Percentiles rank a stretch among this genome's conserved stretches.
phyloP scores from a whole-genome alignment of 2,888 invertebrate species.

The Lingula anatina region DNA sequence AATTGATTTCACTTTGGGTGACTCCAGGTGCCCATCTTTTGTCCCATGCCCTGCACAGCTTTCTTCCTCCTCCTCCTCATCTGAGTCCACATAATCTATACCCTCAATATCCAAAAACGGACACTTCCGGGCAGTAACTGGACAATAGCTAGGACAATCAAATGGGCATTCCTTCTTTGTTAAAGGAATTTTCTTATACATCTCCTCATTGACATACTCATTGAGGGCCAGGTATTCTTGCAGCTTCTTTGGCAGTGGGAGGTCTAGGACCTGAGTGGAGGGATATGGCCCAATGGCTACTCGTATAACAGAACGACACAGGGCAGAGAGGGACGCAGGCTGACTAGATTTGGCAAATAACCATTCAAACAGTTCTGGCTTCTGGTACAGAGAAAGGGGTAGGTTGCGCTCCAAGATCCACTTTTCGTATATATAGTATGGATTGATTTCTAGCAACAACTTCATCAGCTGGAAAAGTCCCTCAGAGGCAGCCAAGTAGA shows the following conservation, averaged over 20 bases:
- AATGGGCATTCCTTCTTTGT: conserved; percentile 32
- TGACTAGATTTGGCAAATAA: conserved; percentile 20
- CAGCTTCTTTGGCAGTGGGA: conserved; percentile 25
- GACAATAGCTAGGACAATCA: conserved; percentile 20
- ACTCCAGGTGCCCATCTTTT: too few species aligned
- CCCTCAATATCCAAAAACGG: not conserved
- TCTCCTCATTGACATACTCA: conserved; percentile 26
- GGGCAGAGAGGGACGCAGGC: conserved; percentile 20
- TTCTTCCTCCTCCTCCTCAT: too few species aligned
- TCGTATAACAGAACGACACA: conserved; percentile 30
- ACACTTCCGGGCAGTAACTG: not conserved
- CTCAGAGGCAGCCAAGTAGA: conserved; percentile 32
- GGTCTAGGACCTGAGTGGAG: conserved; percentile 19
- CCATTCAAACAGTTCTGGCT: conserved; percentile 29
- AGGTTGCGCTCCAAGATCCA: conserved; percentile 28
- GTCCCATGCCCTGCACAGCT: too few species aligned
- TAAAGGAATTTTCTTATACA: conserved; percentile 21
- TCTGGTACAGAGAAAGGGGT: conserved; percentile 37
- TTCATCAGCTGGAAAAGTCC: conserved; percentile 26
- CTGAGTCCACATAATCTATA: not conserved
- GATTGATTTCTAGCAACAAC: conserved; percentile 30
- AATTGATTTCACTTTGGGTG: too few species aligned
- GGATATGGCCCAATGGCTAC: conserved; percentile 25
- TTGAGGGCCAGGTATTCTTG: conserved; percentile 25
- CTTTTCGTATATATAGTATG: conserved; percentile 28